phyloP scores from a whole-genome alignment of 2,888 invertebrate species.

The Syrista parreyssii region DNA sequence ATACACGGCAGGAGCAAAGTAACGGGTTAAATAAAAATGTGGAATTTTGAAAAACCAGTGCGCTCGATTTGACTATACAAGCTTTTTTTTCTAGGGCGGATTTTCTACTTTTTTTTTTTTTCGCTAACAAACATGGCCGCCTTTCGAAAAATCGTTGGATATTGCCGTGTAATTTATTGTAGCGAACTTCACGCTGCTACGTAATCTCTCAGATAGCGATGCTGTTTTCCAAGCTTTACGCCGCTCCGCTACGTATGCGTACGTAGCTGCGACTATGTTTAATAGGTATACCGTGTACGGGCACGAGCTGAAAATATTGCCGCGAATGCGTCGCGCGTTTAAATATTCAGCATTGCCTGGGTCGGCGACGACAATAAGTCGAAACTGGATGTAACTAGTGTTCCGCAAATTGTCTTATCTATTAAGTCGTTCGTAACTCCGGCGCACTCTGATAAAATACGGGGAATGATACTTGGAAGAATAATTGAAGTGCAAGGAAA shows the following conservation, averaged over 20 bases:
- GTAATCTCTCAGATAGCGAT: not conserved
- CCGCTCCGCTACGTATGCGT: too few relatives aligned
- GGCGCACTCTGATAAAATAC: not conserved
- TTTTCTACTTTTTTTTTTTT: not conserved
- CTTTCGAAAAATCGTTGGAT: not conserved
- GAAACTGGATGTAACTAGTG: slow-evolving; percentile 17
- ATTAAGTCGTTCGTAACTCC: not conserved
- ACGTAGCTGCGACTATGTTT: not conserved
- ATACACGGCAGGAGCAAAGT: not conserved
- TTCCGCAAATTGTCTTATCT: slow-evolving; percentile 20
- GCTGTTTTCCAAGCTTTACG: not conserved
- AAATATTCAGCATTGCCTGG: slow-evolving; percentile 14
- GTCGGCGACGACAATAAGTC: not conserved
- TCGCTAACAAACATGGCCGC: too few relatives aligned
- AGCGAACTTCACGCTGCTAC: not conserved
- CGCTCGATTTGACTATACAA: not conserved
- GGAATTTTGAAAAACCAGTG: not conserved
- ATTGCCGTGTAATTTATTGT: not conserved
- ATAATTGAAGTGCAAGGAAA: too few relatives aligned
- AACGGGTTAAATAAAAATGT: not conserved
- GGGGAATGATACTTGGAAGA: not conserved
- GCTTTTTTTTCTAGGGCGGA: not conserved
- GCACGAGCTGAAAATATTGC: not conserved
- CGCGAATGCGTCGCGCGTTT: not conserved
- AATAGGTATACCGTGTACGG: not conserved